Base-by-base conservation (phyloP, 2,797 vertebrate genomes). In the Columba guinea region DNA sequence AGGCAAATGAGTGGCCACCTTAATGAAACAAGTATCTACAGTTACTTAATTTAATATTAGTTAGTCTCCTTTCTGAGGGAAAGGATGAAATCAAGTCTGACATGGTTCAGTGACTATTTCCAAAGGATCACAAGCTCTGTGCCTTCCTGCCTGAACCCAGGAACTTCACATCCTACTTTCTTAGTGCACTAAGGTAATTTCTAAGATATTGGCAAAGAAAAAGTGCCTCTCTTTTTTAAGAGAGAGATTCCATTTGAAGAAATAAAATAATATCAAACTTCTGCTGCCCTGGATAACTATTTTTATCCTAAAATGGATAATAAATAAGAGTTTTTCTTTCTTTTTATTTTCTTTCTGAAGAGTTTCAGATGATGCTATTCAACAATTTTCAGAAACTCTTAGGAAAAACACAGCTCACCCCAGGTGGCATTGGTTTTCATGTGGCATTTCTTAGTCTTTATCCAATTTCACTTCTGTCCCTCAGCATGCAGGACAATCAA, bases 401-500 rank as follows among this genome's bases (percentile, higher is more conserved):
- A 53, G 71, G 82, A 77, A 80, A 81, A 94, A 71, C n/a, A 63
- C 37, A 89, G 64, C 53, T 67, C 48, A 83, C 82, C 26, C 84
- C 51, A 85, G 94, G 93, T 77, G 70, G 84, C 81, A 85, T 28
- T 89, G 44, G 41, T 60, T 95, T 90, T 80, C 51, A 46, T 39
- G 27, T 74, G 81, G 18, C 48, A 90, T 90, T 94, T 95, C 62
- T 82, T 78, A 92, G 58, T 78, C 76, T 86, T 92, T 77, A 90
- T 77, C 74, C 58, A 94, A 49, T 95, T 91, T 80, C 63, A 82
- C 53, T 93, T 95, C 78, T 93, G 87, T 83, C 53, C 92, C 73
- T 53, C 89, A 93, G 74, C 95, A 76, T 92, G 85, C 64, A 87
- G 90, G 75, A 83, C 67, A 93, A 95, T 95, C 74, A 90, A 77